Evolutionary conservation across 2,113 vertebrate genomes (phyloP).

Genomic region (Bagarius yarrelli): DNA sequence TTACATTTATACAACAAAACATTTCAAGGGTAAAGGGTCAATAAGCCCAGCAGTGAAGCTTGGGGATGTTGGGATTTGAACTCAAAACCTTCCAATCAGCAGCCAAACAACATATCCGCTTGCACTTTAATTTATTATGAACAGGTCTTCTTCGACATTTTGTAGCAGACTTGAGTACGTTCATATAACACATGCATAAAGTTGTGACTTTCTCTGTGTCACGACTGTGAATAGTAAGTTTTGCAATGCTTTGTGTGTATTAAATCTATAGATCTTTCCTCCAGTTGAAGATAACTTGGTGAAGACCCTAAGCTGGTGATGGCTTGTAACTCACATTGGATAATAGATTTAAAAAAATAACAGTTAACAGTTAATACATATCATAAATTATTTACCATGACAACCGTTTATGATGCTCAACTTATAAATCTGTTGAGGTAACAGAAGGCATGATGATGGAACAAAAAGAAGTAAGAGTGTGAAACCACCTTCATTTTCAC

Average conservation of each 20-base stretch:
- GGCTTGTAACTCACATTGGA: neutral
- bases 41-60: too few species aligned
- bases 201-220: neutral
- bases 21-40: too few species aligned
- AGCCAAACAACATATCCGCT: too few species aligned
- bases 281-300: neutral
- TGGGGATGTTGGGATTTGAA: too few species aligned
- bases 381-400: neutral
- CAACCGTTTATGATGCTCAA: constrained; percentile 11
- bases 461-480: constrained; percentile 68
- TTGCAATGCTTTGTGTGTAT: too few species aligned
- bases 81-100: too few species aligned
- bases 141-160: neutral
- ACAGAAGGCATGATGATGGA: constrained; percentile 60
- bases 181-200: neutral
- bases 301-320: neutral
- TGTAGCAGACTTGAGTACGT: neutral
- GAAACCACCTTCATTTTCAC: constrained; percentile 58
- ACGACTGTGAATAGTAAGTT: neutral
- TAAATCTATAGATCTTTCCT: neutral
- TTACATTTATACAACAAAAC: too few species aligned
- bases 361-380: neutral
- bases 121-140: neutral
- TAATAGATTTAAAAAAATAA: neutral
- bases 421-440: constrained; percentile 69